Evolutionary conservation across 2,888 invertebrate species (phyloP), one percentile per base, ranked within the genome.

Genomic region (Stegophylla sp.): DNA sequence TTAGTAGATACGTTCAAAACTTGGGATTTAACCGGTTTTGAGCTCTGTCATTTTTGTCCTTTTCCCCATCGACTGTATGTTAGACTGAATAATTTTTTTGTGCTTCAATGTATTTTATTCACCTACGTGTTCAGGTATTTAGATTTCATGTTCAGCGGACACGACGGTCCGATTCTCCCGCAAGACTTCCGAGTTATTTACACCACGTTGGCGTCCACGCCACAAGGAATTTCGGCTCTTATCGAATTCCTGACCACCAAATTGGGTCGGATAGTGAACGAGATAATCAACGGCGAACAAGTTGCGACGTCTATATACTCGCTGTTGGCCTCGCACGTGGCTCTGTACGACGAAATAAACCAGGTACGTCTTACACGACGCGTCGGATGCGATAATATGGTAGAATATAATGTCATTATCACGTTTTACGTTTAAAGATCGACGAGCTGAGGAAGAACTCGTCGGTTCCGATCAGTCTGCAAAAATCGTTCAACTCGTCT

Each of bases 181-280:
- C 79, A 79, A 79, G 79, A 79, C 9, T 79, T 79, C 26, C 15
- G 23, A 51, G 59, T 79, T 0, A 63, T 79, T 34, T 79, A 79
- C 3, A 45, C 17, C 5, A 59, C 79, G 15, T 26, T 79, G 13
- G 79, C 61, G 7, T 4, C 34, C 4, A 23, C 61, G 0, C 61
- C 45, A 0, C n/a, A 41, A n/a, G 79, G 79, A 0, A 48, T 79
- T 26, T 3, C n/a, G 17, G 79, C 41, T 26, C 15, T 79, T n/a
- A 63, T 71, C 23, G 71, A 79, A 9, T 79, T 79, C 23, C 15
- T 79, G n/a, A 71, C 79, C 1, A 51, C 12, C 15, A 79, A 79
- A 69, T 20, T 61, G 3, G 61, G 61, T 12, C 26, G 59, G 9
- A 69, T 79, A 12, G 3, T 79, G 20, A 48, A 71, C 17, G 71